Conservation (phyloP, 2,113 vertebrate species). For the Columba janthina region DNA sequence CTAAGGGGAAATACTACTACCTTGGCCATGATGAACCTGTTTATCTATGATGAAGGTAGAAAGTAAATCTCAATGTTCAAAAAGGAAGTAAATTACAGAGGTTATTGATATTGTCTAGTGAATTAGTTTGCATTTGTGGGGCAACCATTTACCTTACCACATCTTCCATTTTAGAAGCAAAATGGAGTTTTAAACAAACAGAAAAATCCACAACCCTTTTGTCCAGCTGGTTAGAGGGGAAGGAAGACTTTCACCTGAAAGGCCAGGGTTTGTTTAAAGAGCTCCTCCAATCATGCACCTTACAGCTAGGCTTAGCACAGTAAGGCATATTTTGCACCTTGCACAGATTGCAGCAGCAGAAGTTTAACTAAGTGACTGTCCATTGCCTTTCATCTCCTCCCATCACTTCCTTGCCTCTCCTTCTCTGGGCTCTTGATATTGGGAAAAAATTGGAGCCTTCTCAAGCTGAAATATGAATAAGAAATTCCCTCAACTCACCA, state of each 20-base stretch:
- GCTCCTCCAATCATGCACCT: neutral
- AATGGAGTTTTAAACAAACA: neutral
- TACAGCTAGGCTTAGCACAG: neutral
- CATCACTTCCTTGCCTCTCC: neutral
- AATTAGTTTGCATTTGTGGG: neutral
- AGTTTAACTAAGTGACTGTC: neutral
- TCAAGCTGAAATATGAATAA: neutral
- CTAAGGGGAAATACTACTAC: conserved; percentile 26
- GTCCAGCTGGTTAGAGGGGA: neutral
- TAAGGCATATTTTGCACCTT: neutral
- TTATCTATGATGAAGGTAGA: neutral
- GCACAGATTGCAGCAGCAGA: neutral
- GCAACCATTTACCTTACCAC: neutral
- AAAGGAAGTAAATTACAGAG: neutral
- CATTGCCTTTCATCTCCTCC: neutral
- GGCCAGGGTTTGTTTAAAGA: neutral
- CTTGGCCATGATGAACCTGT: neutral
- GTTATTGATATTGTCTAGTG: neutral
- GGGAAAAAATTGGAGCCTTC: neutral
- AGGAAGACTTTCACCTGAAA: neutral
- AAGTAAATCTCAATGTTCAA: conserved; percentile 20
- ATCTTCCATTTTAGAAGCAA: neutral
- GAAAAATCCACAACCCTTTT: neutral
- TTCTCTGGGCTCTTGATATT: neutral
- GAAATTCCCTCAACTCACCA: neutral